Evolutionary conservation across 2,797 vertebrate species (phyloP), one percentile per base, ranked within the genome.

Genomic region (Poeciliopsis infans): DNA sequence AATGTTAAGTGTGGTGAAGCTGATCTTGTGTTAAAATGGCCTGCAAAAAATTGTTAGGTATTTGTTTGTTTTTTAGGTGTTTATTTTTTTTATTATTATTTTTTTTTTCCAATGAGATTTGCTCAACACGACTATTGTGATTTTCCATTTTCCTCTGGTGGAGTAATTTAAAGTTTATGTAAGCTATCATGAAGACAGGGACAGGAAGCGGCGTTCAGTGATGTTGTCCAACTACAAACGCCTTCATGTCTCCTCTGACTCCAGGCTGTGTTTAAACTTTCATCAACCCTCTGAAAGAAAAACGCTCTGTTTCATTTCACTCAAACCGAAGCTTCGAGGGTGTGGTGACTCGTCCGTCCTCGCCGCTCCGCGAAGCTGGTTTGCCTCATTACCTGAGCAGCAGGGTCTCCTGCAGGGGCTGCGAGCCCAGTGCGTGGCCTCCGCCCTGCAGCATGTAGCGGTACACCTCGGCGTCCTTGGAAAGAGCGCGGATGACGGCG

Each of bases 321-420:
- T 80, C 72, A 66, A 76, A 41, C 20, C 11, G 78, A 84, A 6
- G 25, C 72, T 81, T 46, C 39, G 20, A 43, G 69, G 73, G 75
- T 68, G 49, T 23, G 59, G 79, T 41, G 28, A 41, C 61, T 36
- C 1, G 39, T 69, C 74, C 4, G 69, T 85, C 76, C 83, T 79
- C 10, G 1, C 7, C 1, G 68, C 78, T 82, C 80, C 0, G 66
- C 13, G 1, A 75, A 61, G 77, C 83, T 1, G 66, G 45, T 43
- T 45, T n/a, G 53, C 47, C 79, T 86, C 71, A 68, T 92, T 91
- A 97, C 96, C 96, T 96, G 79, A 97, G 90, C 83, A 97, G 87
- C 79, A 96, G 90, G 81, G 95, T 91, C 39, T 96, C 95, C 84
- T 91, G 92, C 0, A 87, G 86, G 72, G 92, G 90, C 53, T 93